Base-by-base conservation (phyloP, 1,140 invertebrate genomes). In the Stratiolaelaps scimitus region DNA sequence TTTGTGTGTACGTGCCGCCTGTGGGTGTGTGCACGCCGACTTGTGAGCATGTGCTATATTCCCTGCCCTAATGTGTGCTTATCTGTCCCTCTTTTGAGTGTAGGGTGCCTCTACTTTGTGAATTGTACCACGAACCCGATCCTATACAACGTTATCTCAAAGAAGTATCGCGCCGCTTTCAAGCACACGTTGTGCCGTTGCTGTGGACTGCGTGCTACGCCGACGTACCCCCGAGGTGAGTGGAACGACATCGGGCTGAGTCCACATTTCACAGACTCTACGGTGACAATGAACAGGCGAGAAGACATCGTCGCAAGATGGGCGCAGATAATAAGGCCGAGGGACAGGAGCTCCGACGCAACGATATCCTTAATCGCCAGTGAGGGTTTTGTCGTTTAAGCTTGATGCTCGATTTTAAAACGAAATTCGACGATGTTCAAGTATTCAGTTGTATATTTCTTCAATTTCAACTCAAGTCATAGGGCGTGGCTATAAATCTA, bases 61-160 rank as follows among this genome's bases (percentile, higher is more conserved):
- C 15, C 19, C 15, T 48, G 44, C 28, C 30, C 17, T 47, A 40
- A 64, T 20, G 7, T n/a, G 26, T 20, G 20, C 17, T 64, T n/a
- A 64, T n/a, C 30, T 29, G 5, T 40, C 7, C 46, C n/a, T 45
- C 29, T 47, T 43, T 28, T n/a, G n/a, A 44, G 34, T 68, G 45
- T 44, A 67, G 68, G 68, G 6, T 83, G 84, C 56, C 80, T 89
- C 13, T 94, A 92, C 76, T 94, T 90, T 74, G 81, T 92, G 53
- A 89, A 86, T 28, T 85, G 85, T 23, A 91, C 88, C 0, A 83
- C 92, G 46, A 94, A 93, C 78, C 90, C 90, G 0, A 88, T 93
- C 68, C 76, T 94, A 0, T 94, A 94, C 74, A 91, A 88, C 74
- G 81, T 92, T 0, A 92, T 94, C 88, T 92, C 88, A 6, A 80